These are phyloP conservation scores for Eptatretus atami DNA, from an alignment of 2,797 vertebrate genomes.

Conservation along the genomic window DNA sequence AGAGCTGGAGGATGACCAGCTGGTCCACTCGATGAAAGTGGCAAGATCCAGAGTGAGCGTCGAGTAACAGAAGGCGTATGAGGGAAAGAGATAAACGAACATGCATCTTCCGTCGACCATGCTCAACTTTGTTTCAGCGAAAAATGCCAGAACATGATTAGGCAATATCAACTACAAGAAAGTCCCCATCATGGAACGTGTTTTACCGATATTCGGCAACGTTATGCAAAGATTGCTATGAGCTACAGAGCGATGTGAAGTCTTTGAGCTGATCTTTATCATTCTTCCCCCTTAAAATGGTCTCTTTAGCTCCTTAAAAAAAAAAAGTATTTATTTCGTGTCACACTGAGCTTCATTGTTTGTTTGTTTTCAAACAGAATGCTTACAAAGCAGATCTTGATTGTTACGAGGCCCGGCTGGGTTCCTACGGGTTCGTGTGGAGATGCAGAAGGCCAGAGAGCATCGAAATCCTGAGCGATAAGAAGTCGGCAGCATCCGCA, in stretches of 20 bases:
- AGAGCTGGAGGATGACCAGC: background rate
- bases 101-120: background rate
- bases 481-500: conserved; percentile 1
- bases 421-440: background rate
- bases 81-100: background rate
- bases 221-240: background rate
- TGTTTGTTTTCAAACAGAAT: background rate
- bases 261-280: background rate
- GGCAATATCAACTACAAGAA: background rate
- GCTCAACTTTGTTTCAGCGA: background rate
- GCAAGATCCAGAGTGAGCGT: conserved; percentile 1
- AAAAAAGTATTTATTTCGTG: too few relatives aligned
- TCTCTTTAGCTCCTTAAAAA: too few relatives aligned
- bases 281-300: background rate
- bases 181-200: background rate
- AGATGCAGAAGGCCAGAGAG: background rate
- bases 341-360: background rate
- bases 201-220: background rate
- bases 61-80: background rate
- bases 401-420: conserved; percentile 1
- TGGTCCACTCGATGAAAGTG: conserved; percentile 2
- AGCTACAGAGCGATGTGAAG: conserved; percentile 1
- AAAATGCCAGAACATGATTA: conserved; percentile 4
- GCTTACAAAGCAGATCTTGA: background rate
- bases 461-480: conserved; percentile 2